Conservation (phyloP, 2,797 vertebrate species). For the Diglossa cyanea region DNA sequence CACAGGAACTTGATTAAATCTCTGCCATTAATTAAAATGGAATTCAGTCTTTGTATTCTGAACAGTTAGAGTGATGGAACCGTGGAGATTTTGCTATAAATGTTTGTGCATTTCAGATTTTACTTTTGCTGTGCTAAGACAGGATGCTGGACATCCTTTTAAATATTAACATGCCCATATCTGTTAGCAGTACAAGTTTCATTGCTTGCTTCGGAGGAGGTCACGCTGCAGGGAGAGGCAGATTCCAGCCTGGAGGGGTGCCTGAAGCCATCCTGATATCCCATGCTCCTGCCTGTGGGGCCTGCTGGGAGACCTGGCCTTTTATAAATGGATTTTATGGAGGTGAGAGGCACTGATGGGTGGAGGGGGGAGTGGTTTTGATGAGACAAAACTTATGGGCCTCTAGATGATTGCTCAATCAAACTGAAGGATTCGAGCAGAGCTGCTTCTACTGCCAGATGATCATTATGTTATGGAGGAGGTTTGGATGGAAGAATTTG, state of each 20-base stretch:
- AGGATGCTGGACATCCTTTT: fast-evolving
- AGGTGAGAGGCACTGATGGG: not conserved
- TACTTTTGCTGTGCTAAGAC: not conserved
- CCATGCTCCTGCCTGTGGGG: not conserved
- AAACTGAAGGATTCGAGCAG: not conserved
- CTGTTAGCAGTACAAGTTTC: not conserved
- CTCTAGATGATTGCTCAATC: not conserved
- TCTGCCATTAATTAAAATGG: not conserved
- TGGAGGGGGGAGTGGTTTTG: not conserved
- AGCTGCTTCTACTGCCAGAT: not conserved
- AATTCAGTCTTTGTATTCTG: not conserved
- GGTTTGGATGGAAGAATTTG: not conserved
- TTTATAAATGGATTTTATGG: not conserved
- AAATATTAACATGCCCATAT: not conserved
- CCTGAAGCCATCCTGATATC: not conserved
- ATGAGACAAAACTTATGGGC: not conserved
- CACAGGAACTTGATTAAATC: not conserved
- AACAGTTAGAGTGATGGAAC: not conserved
- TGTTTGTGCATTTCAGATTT: not conserved
- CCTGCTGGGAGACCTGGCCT: not conserved
- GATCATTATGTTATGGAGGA: not conserved
- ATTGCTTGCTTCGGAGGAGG: not conserved
- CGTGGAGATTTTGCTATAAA: not conserved
- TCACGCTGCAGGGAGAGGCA: not conserved
- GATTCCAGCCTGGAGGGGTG: not conserved